Conservation (phyloP, 2,888 invertebrate genomes). For the Melinopterus prodromus region DNA sequence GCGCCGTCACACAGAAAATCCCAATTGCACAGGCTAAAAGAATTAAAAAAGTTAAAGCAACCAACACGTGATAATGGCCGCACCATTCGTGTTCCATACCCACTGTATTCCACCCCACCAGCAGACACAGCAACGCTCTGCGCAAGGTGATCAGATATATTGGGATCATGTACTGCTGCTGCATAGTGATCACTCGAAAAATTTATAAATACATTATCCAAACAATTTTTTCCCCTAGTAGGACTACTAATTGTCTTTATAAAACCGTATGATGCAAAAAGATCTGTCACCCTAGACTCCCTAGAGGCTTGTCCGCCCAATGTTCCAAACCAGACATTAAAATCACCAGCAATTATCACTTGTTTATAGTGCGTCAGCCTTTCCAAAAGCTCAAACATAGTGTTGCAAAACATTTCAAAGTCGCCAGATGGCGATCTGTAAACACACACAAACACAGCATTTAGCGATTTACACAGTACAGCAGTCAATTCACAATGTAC, state of each 20-base stretch:
- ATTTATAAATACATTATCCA: neutral
- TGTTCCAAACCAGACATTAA: neutral
- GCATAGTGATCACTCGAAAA: neutral
- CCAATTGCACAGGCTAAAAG: neutral
- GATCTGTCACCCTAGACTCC: conserved; percentile 38
- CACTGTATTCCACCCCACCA: neutral
- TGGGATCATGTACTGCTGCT: neutral
- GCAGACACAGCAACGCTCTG: neutral
- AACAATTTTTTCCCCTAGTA: neutral
- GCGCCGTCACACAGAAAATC: neutral
- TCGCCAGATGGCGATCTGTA: neutral
- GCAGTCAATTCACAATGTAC: neutral
- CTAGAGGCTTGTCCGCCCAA: neutral
- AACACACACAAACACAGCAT: neutral
- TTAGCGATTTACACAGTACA: neutral
- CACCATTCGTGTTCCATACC: neutral
- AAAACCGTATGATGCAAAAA: neutral
- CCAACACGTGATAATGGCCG: neutral
- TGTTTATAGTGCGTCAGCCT: neutral
- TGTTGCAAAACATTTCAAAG: neutral
- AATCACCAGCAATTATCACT: neutral
- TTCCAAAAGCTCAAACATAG: neutral
- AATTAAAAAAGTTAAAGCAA: neutral
- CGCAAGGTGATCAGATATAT: neutral
- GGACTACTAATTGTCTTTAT: neutral